Percentiles rank a stretch among this genome's conserved stretches.
Conservation (phyloP, 2,797 vertebrate genomes). For the Psittacula derbiana region DNA sequence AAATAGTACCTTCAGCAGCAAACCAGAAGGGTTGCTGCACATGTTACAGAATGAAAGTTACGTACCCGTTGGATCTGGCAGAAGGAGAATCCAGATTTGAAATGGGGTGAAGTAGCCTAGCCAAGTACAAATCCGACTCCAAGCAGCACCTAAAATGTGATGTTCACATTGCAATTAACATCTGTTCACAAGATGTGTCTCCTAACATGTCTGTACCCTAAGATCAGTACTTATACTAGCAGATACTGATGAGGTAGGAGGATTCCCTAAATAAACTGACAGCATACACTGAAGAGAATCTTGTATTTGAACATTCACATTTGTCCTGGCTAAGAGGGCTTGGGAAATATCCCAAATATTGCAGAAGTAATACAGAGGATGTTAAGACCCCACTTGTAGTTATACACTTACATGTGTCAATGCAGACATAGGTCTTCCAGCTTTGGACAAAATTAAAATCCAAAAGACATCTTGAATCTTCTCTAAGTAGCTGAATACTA, state of each 20-base stretch:
- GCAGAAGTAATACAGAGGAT: background rate
- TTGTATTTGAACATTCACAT: background rate
- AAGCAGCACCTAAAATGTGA: background rate
- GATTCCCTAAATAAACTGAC: background rate
- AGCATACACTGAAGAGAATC: background rate
- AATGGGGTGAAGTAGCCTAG: background rate
- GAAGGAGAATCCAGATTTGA: background rate
- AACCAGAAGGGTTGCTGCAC: background rate
- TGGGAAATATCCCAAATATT: background rate
- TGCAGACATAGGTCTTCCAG: background rate
- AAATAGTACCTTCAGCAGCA: background rate
- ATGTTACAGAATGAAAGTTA: background rate
- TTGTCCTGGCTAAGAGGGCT: background rate
- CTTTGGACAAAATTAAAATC: background rate
- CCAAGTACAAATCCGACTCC: background rate
- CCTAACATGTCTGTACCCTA: background rate
- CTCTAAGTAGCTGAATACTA: background rate
- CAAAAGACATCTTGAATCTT: background rate
- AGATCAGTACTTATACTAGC: background rate
- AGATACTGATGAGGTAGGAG: background rate
- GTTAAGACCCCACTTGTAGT: background rate
- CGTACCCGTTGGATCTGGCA: background rate
- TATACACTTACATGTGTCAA: background rate
- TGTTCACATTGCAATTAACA: background rate
- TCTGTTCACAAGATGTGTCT: rapidly evolving